phyloP scores from a whole-genome alignment of 2,113 vertebrate genomes.

The Paratilapia polleni region DNA sequence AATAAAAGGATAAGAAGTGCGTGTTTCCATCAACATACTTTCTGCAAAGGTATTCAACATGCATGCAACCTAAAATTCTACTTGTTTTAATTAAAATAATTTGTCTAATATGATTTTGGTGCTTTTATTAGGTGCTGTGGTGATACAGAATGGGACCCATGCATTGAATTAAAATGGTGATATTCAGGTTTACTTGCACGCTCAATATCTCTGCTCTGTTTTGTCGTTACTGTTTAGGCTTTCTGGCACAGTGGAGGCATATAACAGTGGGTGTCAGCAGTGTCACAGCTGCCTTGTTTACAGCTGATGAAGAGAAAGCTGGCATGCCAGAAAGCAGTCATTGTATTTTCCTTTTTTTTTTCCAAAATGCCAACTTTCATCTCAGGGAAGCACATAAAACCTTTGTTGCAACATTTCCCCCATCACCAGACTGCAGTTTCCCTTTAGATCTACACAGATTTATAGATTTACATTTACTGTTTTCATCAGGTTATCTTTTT shows the following conservation, averaged over 20 bases:
- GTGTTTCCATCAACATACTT: background rate
- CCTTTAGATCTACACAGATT: background rate
- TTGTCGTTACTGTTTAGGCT: background rate
- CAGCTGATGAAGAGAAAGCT: conserved; percentile 12
- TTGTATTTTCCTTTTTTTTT: background rate
- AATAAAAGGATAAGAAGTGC: background rate
- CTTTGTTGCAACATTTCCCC: background rate
- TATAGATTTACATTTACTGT: conserved; percentile 1
- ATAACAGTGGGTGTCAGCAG: conserved; percentile 8
- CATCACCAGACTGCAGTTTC: background rate
- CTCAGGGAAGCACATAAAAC: background rate
- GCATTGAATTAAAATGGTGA: conserved; percentile 1
- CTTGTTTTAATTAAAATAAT: background rate
- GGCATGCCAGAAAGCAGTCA: background rate
- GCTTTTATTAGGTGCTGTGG: background rate
- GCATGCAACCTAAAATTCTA: background rate
- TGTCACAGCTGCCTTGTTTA: conserved; percentile 12
- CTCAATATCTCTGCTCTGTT: background rate
- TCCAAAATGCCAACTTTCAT: conserved; percentile 1
- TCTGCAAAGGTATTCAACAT: background rate
- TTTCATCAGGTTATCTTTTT: background rate
- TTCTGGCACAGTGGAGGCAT: background rate
- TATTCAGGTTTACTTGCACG: background rate
- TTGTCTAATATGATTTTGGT: background rate
- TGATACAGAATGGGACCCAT: background rate